Base-by-base conservation (phyloP, 2,888 invertebrate species). In the Dryomyza anilis region DNA sequence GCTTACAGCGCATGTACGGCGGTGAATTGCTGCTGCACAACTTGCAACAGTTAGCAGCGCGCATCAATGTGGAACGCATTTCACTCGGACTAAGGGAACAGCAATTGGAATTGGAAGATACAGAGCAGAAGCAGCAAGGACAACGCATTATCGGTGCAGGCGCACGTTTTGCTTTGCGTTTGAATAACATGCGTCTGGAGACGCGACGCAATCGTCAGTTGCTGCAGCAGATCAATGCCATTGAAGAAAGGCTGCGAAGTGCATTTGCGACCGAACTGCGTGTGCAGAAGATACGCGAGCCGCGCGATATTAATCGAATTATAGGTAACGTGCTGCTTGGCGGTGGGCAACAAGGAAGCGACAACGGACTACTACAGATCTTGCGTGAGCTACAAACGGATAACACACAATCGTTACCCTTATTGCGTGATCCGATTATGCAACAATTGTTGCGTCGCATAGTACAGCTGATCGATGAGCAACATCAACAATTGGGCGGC, bases 61-160 rank as follows among this genome's bases (percentile, higher is more conserved):
- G 89, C 85, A 91, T 91, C 76, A 89, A 91, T 76, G 85, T 91
- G 82, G 91, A 92, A 78, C 88, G 91, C 76, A 83, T 91, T 36
- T 87, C 89, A 7, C 87, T 89, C 74, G 88, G 87, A 60, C 83
- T 89, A 48, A 86, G 87, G 5, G 87, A 89, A 56, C 16, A 66
- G 53, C 8, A 36, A 39, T 27, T 14, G 14, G 30, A 48, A 70
- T 87, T 90, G 67, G 84, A 85, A 23, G 82, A 84, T 10, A 83
- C 88, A 53, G 82, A 86, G 53, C 76, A 86, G 64, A 86, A 64
- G 55, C 87, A 89, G 2, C 90, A 86, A 81, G 85, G 85, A 29
- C 85, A 90, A 58, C 86, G 87, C 56, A 83, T 90, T 55, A 78
- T 85, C 69, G 78, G 84, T 45, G 74, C 87, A 1, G 60, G 48